Percentiles rank a stretch among this genome's conserved stretches.
These are phyloP conservation scores for Valencia hispanica DNA, from an alignment of 2,797 vertebrate genomes.

Conservation along the genomic window DNA sequence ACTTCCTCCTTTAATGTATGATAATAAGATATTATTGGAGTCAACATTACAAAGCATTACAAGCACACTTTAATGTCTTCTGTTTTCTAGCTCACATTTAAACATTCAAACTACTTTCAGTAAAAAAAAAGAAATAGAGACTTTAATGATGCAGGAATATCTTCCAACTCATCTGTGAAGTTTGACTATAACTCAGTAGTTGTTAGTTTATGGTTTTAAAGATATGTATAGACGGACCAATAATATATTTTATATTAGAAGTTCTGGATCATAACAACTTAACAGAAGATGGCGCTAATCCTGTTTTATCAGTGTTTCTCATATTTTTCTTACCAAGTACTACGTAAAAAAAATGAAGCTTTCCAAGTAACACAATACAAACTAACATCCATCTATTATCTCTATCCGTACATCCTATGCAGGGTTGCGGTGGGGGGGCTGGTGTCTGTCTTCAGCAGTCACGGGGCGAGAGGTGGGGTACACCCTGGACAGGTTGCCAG, in stretches of 20 bases:
- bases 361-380: background rate
- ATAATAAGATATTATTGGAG: slow-evolving; percentile 22
- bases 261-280: too few species aligned
- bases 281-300: background rate
- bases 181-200: background rate
- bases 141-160: slow-evolving; percentile 1
- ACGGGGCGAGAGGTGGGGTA: too few species aligned
- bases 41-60: slow-evolving; percentile 15
- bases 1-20: slow-evolving; percentile 19
- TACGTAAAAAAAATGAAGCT: background rate
- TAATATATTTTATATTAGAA: too few species aligned
- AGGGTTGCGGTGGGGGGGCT: too few species aligned
- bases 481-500: too few species aligned
- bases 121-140: background rate
- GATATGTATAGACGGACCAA: too few species aligned
- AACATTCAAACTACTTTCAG: background rate
- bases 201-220: too few species aligned
- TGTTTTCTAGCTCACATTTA: background rate
- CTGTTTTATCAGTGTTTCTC: background rate
- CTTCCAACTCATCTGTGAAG: background rate
- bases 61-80: background rate
- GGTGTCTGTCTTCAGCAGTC: too few species aligned
- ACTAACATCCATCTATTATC: too few species aligned
- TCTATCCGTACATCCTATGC: too few species aligned
- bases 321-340: background rate